phyloP scores from a whole-genome alignment of 2,888 invertebrate species.

The Galerucella nymphaeae region DNA sequence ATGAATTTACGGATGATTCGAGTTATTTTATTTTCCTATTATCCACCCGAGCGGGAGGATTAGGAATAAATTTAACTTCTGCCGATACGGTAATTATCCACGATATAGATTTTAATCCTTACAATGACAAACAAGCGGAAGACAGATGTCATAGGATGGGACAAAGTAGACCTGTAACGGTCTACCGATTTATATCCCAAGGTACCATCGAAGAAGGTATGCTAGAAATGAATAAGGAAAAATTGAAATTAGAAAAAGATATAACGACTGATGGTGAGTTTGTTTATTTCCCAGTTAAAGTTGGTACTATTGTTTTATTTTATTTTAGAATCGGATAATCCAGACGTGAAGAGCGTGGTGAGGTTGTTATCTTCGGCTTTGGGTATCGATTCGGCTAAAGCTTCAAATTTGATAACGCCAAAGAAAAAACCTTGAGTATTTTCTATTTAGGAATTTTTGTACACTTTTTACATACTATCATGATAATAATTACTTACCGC shows the following conservation, averaged over 20 bases:
- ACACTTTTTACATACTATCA: slow-evolving; percentile 33
- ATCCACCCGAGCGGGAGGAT: slow-evolving; percentile 95
- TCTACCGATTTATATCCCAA: slow-evolving; percentile 85
- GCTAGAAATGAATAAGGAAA: slow-evolving; percentile 88
- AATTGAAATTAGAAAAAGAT: slow-evolving; percentile 90
- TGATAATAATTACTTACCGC: slow-evolving; percentile 6
- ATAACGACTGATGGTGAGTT: slow-evolving; percentile 71
- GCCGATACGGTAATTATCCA: slow-evolving; percentile 97
- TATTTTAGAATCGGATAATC: slow-evolving; percentile 73
- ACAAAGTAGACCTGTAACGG: slow-evolving; percentile 83
- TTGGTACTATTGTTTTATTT: slow-evolving; percentile 12
- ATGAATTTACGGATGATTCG: slow-evolving; percentile 83
- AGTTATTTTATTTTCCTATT: slow-evolving; percentile 90
- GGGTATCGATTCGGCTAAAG: slow-evolving; percentile 68
- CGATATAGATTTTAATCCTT: slow-evolving; percentile 98
- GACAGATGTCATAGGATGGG: slow-evolving; percentile 87
- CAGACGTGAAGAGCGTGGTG: slow-evolving; percentile 83
- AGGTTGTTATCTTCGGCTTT: slow-evolving; percentile 83
- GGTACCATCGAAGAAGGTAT: slow-evolving; percentile 95
- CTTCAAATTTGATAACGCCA: slow-evolving; percentile 58
- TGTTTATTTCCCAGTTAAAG: slow-evolving; percentile 47
- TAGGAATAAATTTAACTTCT: slow-evolving; percentile 93
- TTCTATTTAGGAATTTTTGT: slow-evolving; percentile 38
- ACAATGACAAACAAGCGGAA: slow-evolving; percentile 98
- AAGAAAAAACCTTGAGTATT: slow-evolving; percentile 49